These are phyloP conservation scores for Omphaloscelis lunosa DNA, from an alignment of 2,888 invertebrate genomes.

Conservation along the genomic window DNA sequence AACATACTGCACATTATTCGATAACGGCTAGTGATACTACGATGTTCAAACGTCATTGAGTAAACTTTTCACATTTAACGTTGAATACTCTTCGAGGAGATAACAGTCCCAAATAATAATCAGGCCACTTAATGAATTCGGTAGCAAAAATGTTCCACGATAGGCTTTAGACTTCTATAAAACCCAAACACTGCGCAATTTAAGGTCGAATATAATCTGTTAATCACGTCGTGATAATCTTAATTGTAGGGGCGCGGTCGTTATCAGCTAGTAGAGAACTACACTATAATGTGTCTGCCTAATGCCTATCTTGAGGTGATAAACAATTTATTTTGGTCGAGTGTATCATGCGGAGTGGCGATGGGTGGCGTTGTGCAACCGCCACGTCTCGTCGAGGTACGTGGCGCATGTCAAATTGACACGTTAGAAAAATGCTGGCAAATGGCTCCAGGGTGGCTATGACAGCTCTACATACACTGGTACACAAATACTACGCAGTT, in stretches of 20 bases:
- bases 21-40: constrained; percentile 63
- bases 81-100: constrained; percentile 45
- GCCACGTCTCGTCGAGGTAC: constrained; percentile 45
- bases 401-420: constrained; percentile 56
- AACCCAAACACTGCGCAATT: constrained; percentile 71
- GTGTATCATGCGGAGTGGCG: constrained; percentile 70
- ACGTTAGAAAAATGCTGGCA: constrained; percentile 45
- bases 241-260: constrained; percentile 85
- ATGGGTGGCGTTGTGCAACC: constrained; percentile 59
- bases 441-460: constrained; percentile 29
- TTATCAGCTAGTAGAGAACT: constrained; percentile 69
- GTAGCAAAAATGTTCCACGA: constrained; percentile 72
- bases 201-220: constrained; percentile 74
- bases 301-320: constrained; percentile 70
- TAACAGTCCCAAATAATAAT: constrained; percentile 69
- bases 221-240: constrained; percentile 80
- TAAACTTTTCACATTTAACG: constrained; percentile 50
- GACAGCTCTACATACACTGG: constrained; percentile 59
- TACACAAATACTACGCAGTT: constrained; percentile 76
- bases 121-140: constrained; percentile 67
- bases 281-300: constrained; percentile 68
- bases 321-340: constrained; percentile 75
- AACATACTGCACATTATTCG: constrained; percentile 63
- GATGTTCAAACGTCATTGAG: constrained; percentile 55
- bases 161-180: constrained; percentile 61